phyloP scores from a whole-genome alignment of 1,140 invertebrate genomes.

The Drosophila repleta region DNA sequence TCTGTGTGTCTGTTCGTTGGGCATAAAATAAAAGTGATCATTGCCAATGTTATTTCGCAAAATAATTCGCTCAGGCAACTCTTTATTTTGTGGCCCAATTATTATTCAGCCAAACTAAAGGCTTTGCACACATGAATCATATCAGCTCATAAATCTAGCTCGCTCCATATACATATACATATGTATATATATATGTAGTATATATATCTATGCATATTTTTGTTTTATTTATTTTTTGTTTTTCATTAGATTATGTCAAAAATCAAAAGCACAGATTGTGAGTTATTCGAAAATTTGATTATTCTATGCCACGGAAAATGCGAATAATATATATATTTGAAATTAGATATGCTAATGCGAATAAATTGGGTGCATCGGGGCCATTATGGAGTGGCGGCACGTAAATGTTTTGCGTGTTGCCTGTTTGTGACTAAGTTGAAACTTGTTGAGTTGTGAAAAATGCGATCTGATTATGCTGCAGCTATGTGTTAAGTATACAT shows the following conservation, averaged over 20 bases:
- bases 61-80: neutral
- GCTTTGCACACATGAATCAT: neutral
- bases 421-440: neutral
- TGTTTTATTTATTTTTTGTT: neutral
- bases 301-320: neutral
- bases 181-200: too few species aligned
- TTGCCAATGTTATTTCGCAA: neutral
- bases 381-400: neutral
- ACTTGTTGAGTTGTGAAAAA: constrained; percentile 22
- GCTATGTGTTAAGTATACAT: neutral
- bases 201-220: neutral
- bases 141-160: constrained; percentile 1
- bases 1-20: constrained; percentile 4
- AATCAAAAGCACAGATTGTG: neutral
- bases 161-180: too few species aligned
- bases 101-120: neutral
- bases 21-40: constrained; percentile 17
- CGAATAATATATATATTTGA: neutral
- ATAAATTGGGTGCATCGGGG: neutral
- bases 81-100: constrained; percentile 6
- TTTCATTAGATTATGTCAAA: constrained; percentile 3
- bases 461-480: constrained; percentile 3
- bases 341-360: constrained; percentile 17
- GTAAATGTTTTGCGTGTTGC: neutral
- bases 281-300: constrained; percentile 8